These are phyloP conservation scores for Nephrotoma guestfalica DNA, from an alignment of 2,888 invertebrate genomes.

Conservation along the genomic window DNA sequence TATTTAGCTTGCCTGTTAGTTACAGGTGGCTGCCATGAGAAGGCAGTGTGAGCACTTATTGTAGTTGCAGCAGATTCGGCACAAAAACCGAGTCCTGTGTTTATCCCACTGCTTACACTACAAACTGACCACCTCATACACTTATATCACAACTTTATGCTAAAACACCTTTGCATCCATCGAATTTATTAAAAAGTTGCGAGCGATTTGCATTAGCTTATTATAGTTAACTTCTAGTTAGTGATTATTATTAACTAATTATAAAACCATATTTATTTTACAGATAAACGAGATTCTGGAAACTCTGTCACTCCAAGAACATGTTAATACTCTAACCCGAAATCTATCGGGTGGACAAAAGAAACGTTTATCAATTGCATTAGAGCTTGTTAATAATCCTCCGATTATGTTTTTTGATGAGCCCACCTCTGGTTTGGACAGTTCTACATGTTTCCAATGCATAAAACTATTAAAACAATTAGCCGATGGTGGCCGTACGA, in stretches of 20 bases:
- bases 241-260: not conserved
- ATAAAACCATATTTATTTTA: slow-evolving; percentile 15
- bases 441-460: slow-evolving; percentile 90
- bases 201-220: too few species aligned
- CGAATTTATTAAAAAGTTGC: too few species aligned
- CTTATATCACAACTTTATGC: too few species aligned
- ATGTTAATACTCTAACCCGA: slow-evolving; percentile 77
- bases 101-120: too few species aligned
- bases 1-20: too few species aligned
- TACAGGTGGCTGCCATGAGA: too few species aligned
- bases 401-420: slow-evolving; percentile 98
- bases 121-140: too few species aligned
- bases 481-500: slow-evolving; percentile 81
- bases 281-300: slow-evolving; percentile 87
- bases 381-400: slow-evolving; percentile 91
- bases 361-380: slow-evolving; percentile 84
- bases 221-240: not conserved
- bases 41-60: too few species aligned
- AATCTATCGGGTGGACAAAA: slow-evolving; percentile 91
- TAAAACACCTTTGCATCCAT: too few species aligned
- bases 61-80: too few species aligned
- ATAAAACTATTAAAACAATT: slow-evolving; percentile 77
- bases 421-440: slow-evolving; percentile 91
- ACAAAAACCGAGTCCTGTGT: too few species aligned
- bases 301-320: slow-evolving; percentile 73